Evolutionary conservation across 1,140 invertebrate species (phyloP).

Genomic region (Drosophila pseudoananassae): DNA sequence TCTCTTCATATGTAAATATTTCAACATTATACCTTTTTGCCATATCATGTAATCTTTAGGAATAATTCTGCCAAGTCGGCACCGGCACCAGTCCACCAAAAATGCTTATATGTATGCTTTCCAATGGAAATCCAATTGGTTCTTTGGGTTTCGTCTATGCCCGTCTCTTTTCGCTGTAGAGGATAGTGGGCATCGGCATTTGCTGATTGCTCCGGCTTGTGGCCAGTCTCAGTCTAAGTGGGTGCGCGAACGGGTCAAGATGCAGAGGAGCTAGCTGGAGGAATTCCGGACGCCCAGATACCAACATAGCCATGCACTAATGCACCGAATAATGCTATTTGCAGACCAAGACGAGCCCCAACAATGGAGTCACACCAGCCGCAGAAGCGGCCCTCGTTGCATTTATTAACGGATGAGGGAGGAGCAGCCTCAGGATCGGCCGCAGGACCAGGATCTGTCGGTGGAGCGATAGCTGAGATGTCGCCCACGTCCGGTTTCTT

Average conservation of each 20-base stretch:
- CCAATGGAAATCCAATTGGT: constrained; percentile 1
- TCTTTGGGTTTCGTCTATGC: constrained; percentile 30
- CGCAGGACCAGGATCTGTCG: neutral
- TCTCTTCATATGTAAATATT: no score
- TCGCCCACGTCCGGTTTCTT: constrained; percentile 65
- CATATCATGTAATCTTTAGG: no score
- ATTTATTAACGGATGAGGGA: constrained; percentile 42
- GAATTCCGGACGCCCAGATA: constrained; percentile 2
- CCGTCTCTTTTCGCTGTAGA: constrained; percentile 10
- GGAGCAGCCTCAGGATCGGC: constrained; percentile 3
- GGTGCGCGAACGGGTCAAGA: constrained; percentile 47
- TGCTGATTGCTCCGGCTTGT: constrained; percentile 22
- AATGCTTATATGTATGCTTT: neutral
- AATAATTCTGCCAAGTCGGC: neutral
- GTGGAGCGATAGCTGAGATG: constrained; percentile 18
- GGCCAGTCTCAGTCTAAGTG: constrained; percentile 32
- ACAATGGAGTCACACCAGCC: constrained; percentile 49
- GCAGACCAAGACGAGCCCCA: constrained; percentile 28
- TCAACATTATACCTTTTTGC: no score
- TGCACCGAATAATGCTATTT: constrained; percentile 56
- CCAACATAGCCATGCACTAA: constrained; percentile 42
- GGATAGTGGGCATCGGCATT: constrained; percentile 27
- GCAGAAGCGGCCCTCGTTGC: constrained; percentile 63
- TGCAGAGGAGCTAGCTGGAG: constrained; percentile 6
- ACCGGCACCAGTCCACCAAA: neutral